Conservation (phyloP, 2,888 invertebrate species). For the Lochmaea crataegi region DNA sequence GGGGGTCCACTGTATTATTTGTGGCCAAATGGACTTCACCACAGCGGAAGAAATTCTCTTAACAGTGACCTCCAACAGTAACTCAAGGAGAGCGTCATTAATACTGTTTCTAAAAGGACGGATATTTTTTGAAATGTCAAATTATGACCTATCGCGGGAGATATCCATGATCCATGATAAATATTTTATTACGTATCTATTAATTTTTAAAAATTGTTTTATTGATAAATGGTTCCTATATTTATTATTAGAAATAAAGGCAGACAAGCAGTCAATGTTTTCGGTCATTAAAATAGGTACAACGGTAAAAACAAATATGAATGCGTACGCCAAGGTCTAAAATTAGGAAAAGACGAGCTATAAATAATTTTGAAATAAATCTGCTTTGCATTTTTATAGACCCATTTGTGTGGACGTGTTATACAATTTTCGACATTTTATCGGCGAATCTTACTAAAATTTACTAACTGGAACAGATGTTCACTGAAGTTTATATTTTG, state of each 20-base stretch:
- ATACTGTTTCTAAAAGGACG: too few relatives aligned
- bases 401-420: slow-evolving; percentile 16
- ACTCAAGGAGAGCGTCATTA: too few relatives aligned
- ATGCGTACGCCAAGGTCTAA: slow-evolving; percentile 33
- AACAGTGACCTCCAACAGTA: too few relatives aligned
- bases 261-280: slow-evolving; percentile 21
- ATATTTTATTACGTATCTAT: too few relatives aligned
- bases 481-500: slow-evolving; percentile 2
- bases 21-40: too few relatives aligned
- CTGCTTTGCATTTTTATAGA: slow-evolving; percentile 28
- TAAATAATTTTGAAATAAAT: slow-evolving; percentile 32
- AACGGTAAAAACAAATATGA: slow-evolving; percentile 23
- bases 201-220: background rate
- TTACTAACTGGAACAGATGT: slow-evolving; percentile 16
- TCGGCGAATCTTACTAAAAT: slow-evolving; percentile 1
- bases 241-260: background rate
- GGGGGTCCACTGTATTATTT: too few relatives aligned
- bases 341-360: slow-evolving; percentile 26
- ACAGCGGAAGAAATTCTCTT: too few relatives aligned
- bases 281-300: slow-evolving; percentile 29
- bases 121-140: too few relatives aligned
- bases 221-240: background rate
- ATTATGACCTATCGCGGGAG: too few relatives aligned
- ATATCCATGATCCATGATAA: too few relatives aligned
- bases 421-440: slow-evolving; percentile 10